These are phyloP conservation scores for Molanna angustata DNA, from an alignment of 2,888 invertebrate species.

Conservation along the genomic window DNA sequence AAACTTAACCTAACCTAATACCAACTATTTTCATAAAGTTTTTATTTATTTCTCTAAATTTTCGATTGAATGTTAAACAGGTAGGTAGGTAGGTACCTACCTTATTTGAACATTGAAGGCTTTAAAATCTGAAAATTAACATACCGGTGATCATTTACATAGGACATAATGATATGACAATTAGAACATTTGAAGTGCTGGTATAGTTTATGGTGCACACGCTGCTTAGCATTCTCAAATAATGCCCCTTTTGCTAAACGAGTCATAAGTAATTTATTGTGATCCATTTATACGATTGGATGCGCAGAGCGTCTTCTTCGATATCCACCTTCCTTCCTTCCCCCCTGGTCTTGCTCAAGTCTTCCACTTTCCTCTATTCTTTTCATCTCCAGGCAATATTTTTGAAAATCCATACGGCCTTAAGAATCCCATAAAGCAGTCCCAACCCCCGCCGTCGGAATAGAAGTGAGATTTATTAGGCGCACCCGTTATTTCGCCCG, in stretches of 20 bases:
- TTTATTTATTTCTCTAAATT: too few relatives aligned
- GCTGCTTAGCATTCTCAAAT: slow-evolving; percentile 7
- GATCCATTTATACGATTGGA: slow-evolving; percentile 32
- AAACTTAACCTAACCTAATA: too few relatives aligned
- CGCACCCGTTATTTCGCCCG: slow-evolving; percentile 48
- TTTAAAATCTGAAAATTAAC: too few relatives aligned
- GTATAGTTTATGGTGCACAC: too few relatives aligned
- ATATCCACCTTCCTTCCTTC: slow-evolving; percentile 26
- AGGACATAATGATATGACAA: too few relatives aligned
- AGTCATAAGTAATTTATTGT: slow-evolving; percentile 30
- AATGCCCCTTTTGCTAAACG: slow-evolving; percentile 24
- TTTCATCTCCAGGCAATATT: slow-evolving; percentile 49
- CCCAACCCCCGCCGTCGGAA: slow-evolving; percentile 56
- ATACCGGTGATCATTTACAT: too few relatives aligned
- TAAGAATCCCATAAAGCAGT: slow-evolving; percentile 59
- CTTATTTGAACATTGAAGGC: too few relatives aligned
- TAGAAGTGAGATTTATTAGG: slow-evolving; percentile 57
- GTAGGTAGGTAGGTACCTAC: too few relatives aligned
- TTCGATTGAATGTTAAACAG: too few relatives aligned
- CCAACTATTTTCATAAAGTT: too few relatives aligned
- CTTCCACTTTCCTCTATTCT: slow-evolving; percentile 24
- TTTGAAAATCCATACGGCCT: slow-evolving; percentile 59
- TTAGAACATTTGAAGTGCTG: too few relatives aligned
- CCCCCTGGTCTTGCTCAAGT: slow-evolving; percentile 6
- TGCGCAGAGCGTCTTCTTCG: slow-evolving; percentile 18